A percentile compares a stretch with the other conserved stretches of the same genome.
Conservation (phyloP, 2,797 vertebrate species). For the Lycodopsis pacificus region DNA sequence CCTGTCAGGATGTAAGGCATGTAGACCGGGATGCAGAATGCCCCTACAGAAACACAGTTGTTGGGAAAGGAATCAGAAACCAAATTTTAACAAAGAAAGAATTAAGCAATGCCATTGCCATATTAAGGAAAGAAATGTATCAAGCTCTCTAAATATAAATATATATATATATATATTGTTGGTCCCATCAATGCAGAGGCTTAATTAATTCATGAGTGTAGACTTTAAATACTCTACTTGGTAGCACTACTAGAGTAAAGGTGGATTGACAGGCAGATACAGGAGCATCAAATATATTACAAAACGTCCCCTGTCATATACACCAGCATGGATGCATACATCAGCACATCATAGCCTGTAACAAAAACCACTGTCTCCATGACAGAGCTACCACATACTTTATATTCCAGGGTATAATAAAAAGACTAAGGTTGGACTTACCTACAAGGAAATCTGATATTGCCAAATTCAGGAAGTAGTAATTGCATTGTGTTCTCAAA, state of each 20-base stretch:
- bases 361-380: background rate
- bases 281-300: background rate
- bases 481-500: constrained; percentile 90
- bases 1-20: constrained; percentile 87
- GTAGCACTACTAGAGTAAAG: background rate
- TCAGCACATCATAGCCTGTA: background rate
- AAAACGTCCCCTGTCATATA: background rate
- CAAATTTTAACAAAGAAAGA: no score
- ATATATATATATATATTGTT: background rate
- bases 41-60: constrained; percentile 73
- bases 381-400: background rate
- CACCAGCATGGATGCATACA: background rate
- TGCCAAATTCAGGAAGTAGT: constrained; percentile 92
- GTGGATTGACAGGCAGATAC: background rate
- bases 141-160: no score
- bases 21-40: constrained; percentile 91
- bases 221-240: background rate
- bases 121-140: background rate
- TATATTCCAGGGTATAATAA: background rate
- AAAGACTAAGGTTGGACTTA: constrained; percentile 62
- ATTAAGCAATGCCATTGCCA: background rate
- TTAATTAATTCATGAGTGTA: background rate
- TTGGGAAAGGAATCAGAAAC: constrained; percentile 10
- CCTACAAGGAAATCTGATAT: constrained; percentile 92
- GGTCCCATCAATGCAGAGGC: background rate